phyloP scores from a whole-genome alignment of 1,140 invertebrate species.

The Agrypnia vestita region DNA sequence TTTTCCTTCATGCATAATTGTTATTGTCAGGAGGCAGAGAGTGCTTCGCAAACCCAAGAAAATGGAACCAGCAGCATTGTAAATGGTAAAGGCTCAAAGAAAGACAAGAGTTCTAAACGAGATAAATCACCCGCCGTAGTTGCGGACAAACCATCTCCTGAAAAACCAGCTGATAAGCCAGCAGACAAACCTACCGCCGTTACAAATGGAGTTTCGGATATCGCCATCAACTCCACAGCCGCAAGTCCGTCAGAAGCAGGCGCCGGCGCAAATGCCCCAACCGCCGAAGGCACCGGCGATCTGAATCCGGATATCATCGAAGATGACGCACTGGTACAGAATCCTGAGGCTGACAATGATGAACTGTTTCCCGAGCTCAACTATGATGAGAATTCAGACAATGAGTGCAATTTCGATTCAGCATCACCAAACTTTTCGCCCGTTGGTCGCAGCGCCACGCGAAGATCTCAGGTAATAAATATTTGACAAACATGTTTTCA shows the following conservation, averaged over 20 bases:
- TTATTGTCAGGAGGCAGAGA: constrained; percentile 42
- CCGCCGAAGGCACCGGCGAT: constrained; percentile 7
- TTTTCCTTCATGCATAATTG: not conserved
- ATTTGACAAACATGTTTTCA: too few species aligned
- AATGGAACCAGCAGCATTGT: constrained; percentile 15
- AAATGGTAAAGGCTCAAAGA: constrained; percentile 48
- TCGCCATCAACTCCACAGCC: constrained; percentile 45
- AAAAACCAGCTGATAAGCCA: too few species aligned
- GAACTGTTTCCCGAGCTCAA: constrained; percentile 59
- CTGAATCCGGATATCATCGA: constrained; percentile 51
- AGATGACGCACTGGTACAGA: constrained; percentile 51
- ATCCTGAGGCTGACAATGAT: constrained; percentile 57
- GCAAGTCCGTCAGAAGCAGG: not conserved
- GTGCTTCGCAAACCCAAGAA: constrained; percentile 34
- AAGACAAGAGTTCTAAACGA: constrained; percentile 18
- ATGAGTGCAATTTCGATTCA: constrained; percentile 57
- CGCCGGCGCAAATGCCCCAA: not conserved
- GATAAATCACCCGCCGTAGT: too few species aligned
- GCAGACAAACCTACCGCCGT: constrained; percentile 39
- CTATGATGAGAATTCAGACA: constrained; percentile 59
- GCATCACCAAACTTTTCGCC: constrained; percentile 59
- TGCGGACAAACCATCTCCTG: too few species aligned
- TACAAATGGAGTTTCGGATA: constrained; percentile 52
- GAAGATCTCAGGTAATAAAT: constrained; percentile 59
- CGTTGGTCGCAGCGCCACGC: constrained; percentile 53